Evolutionary conservation across 2,888 invertebrate genomes (phyloP).

Genomic region (Dolichopus griseipennis): DNA sequence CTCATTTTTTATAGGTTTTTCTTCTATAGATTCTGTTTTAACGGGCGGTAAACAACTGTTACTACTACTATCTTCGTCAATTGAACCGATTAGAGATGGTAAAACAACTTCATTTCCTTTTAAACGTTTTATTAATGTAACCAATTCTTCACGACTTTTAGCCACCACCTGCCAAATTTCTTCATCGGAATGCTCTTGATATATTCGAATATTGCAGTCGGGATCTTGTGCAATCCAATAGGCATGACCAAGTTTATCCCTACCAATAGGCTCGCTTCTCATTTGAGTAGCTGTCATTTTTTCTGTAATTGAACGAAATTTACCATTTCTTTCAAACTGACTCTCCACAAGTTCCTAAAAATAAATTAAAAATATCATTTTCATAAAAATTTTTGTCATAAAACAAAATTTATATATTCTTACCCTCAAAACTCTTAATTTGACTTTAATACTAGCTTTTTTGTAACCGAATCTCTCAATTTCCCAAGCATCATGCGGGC

Average conservation of each 20-base stretch:
- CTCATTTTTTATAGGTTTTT: conserved; percentile 47
- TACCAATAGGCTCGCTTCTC: conserved; percentile 79
- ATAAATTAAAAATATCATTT: not conserved
- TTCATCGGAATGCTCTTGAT: conserved; percentile 92
- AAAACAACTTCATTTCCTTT: conserved; percentile 60
- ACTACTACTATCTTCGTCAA: conserved; percentile 59
- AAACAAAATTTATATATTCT: conserved; percentile 20
- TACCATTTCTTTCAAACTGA: conserved; percentile 89
- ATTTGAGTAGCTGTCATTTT: conserved; percentile 69
- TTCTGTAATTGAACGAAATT: conserved; percentile 84
- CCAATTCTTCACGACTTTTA: conserved; percentile 72
- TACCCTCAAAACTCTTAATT: conserved; percentile 85
- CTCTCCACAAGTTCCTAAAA: conserved; percentile 77
- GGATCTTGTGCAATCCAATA: conserved; percentile 93
- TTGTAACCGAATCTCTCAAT: conserved; percentile 92
- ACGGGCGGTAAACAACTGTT: conserved; percentile 32
- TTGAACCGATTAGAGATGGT: conserved; percentile 48
- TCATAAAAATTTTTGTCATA: too few relatives aligned
- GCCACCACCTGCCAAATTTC: conserved; percentile 92
- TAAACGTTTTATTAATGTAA: conserved; percentile 65
- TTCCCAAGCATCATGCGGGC: conserved; percentile 91
- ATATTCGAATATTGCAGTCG: conserved; percentile 81
- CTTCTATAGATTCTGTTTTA: conserved; percentile 30
- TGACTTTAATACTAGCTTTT: conserved; percentile 78
- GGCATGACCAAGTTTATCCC: conserved; percentile 79